Conservation (phyloP, 2,113 vertebrate species). For the Dipodomys merriami region DNA sequence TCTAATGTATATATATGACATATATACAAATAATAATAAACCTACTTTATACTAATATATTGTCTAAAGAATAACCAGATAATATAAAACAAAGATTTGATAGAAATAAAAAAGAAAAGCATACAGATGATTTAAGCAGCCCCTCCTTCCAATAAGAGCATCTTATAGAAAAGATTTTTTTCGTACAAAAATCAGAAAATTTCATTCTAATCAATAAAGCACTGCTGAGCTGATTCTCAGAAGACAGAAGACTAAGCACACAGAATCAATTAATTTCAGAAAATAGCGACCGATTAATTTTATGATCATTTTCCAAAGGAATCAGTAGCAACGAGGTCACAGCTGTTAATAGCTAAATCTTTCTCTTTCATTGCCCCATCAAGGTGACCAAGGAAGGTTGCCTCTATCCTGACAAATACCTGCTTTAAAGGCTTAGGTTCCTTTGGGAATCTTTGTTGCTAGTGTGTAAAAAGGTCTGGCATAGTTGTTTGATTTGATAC, state of each 20-base stretch:
- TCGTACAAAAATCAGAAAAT: not conserved
- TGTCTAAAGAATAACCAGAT: too few species aligned
- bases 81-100: too few species aligned
- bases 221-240: not conserved
- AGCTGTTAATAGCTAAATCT: not conserved
- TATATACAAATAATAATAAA: too few species aligned
- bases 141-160: not conserved
- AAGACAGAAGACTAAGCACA: not conserved
- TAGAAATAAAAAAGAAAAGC: not conserved
- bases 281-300: slow-evolving; percentile 32
- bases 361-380: slow-evolving; percentile 35
- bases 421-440: slow-evolving; percentile 54
- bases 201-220: slow-evolving; percentile 9
- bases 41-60: too few species aligned
- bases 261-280: slow-evolving; percentile 4
- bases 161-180: not conserved
- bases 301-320: slow-evolving; percentile 38
- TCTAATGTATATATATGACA: too few species aligned
- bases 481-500: slow-evolving; percentile 68
- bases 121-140: not conserved
- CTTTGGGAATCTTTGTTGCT: slow-evolving; percentile 53
- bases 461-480: slow-evolving; percentile 48
- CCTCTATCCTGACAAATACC: slow-evolving; percentile 10
- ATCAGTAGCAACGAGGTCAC: not conserved
- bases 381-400: slow-evolving; percentile 21